phyloP scores from a whole-genome alignment of 2,888 invertebrate species.

The Pyralis farinalis region DNA sequence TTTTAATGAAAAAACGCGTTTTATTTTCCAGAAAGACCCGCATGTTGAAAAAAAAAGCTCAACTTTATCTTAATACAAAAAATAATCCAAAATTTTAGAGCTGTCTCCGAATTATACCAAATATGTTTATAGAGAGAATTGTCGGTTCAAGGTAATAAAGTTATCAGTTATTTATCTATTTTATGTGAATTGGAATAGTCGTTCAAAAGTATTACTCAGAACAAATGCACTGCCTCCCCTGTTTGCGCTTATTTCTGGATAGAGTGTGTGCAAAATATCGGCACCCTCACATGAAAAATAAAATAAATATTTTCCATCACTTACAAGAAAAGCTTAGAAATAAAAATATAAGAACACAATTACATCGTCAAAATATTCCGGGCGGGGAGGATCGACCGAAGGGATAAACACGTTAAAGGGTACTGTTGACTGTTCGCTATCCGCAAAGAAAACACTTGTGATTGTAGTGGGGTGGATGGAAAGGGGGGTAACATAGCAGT shows the following conservation, averaged over 20 bases:
- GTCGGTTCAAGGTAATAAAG: too few relatives aligned
- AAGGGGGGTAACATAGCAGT: slow-evolving; percentile 40
- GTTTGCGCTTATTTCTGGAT: slow-evolving; percentile 4
- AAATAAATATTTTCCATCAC: slow-evolving; percentile 3
- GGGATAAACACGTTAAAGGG: slow-evolving; percentile 77
- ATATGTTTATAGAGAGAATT: too few relatives aligned
- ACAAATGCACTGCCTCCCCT: background rate
- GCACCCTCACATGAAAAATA: slow-evolving; percentile 1
- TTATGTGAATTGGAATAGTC: too few relatives aligned
- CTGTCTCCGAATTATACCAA: too few relatives aligned
- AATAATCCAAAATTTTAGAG: too few relatives aligned
- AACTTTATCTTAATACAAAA: too few relatives aligned
- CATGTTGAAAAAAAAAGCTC: too few relatives aligned
- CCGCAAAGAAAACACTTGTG: slow-evolving; percentile 77
- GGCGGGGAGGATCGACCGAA: slow-evolving; percentile 58
- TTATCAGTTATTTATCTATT: too few relatives aligned
- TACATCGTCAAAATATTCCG: slow-evolving; percentile 44
- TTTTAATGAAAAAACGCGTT: too few relatives aligned
- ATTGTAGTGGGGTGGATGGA: slow-evolving; percentile 45
- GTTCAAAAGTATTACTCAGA: background rate
- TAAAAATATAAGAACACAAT: slow-evolving; percentile 48
- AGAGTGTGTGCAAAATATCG: background rate
- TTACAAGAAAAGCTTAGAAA: slow-evolving; percentile 11
- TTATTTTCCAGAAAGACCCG: too few relatives aligned
- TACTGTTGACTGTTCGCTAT: slow-evolving; percentile 58